Evolutionary conservation across 2,888 invertebrate genomes (phyloP), one percentile per base, ranked within the genome.

Genomic region (Cartodere bifasciata): DNA sequence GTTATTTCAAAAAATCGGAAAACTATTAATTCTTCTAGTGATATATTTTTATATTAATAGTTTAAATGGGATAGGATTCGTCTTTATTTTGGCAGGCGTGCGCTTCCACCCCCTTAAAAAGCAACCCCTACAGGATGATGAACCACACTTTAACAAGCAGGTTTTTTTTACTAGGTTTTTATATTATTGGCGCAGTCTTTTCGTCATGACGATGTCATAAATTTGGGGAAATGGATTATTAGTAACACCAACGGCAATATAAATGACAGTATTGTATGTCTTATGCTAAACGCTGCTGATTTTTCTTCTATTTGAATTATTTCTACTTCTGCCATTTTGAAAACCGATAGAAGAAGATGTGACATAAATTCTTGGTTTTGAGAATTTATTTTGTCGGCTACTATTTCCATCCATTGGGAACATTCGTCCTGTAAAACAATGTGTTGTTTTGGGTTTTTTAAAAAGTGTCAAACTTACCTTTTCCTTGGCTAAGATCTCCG

Each of bases 321-420:
- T 60, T 87, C 86, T 31, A 88, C 86, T 66, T 87, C 87, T 31
- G 87, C 87, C 67, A 88, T 83, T 66, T 88, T 88, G 66, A 88
- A 84, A 58, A 88, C 86, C 45, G 88, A 88, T 35, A 88, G 70
- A 20, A 87, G 69, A 37, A 85, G 75, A 58, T 88, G 86, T 28
- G 86, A 85, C 52, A 82, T 80, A 44, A 88, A 78, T 52, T 86
- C 83, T 42, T 82, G 78, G 57, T 85, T 78, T 49, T 82, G 79
- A 27, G 78, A 72, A 64, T 87, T 88, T 55, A 90, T 86, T 51
- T 84, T 77, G 39, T 81, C 75, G 54, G 83, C 84, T 38, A 88
- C 73, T 41, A 77, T 71, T 60, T 84, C 81, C 40, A 88, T 64
- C 40, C 84, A 74, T 45, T 78, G 75, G 33, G 79, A 81, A 63